phyloP scores from a whole-genome alignment of 2,113 vertebrate species.

The Dromiciops gliroides region DNA sequence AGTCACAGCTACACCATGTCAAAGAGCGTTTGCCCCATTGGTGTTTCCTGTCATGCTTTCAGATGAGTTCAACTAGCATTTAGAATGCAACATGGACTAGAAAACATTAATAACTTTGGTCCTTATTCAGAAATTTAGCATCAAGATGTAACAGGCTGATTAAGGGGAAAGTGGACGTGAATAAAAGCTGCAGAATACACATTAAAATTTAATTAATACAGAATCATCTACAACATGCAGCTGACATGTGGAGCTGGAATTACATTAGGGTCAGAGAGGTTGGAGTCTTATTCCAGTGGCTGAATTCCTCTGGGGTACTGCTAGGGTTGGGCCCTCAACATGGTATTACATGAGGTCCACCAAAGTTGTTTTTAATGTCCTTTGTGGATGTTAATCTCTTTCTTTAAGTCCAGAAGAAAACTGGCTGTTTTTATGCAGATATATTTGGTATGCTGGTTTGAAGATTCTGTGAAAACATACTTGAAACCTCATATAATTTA shows the following conservation, averaged over 20 bases:
- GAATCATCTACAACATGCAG: conserved; percentile 53
- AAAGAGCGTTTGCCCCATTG: background rate
- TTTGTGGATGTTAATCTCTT: background rate
- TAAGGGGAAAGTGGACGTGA: conserved; percentile 69
- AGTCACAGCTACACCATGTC: background rate
- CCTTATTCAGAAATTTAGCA: conserved; percentile 59
- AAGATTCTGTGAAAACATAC: background rate
- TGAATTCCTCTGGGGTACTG: background rate
- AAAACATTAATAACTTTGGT: conserved; percentile 60
- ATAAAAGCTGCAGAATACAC: conserved; percentile 67
- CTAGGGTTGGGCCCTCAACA: background rate
- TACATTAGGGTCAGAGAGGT: conserved; percentile 50
- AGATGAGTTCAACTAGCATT: conserved; percentile 44
- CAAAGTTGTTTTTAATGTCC: background rate
- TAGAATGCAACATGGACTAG: conserved; percentile 57
- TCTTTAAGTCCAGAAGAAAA: conserved; percentile 17
- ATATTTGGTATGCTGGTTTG: background rate
- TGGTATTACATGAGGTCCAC: background rate
- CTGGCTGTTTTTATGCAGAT: conserved; percentile 4
- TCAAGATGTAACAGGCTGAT: conserved; percentile 71
- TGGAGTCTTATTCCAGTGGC: conserved; percentile 25
- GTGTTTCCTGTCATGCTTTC: conserved; percentile 32
- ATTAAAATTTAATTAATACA: conserved; percentile 73
- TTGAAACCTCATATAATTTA: conserved; percentile 14
- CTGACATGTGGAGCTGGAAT: conserved; percentile 45